Conservation (phyloP, 2,888 invertebrate genomes). For the Dynastes grantii region DNA sequence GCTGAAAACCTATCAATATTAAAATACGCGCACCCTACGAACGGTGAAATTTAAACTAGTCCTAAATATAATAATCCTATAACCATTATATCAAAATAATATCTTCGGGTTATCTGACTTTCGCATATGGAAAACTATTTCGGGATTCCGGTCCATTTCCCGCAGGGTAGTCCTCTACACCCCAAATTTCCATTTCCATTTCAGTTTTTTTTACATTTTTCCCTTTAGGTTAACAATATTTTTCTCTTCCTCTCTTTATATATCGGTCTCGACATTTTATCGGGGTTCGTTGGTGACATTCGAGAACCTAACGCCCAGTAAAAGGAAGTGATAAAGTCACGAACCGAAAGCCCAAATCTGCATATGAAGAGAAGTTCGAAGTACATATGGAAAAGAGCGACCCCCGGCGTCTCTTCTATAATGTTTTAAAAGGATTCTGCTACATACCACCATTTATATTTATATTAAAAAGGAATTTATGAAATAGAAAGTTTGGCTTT, state of each 20-base stretch:
- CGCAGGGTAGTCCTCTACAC: slow-evolving; percentile 32
- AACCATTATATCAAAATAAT: slow-evolving; percentile 22
- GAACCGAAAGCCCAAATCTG: slow-evolving; percentile 37
- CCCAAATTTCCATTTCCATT: slow-evolving; percentile 41
- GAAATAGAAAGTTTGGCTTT: slow-evolving; percentile 4
- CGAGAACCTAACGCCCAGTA: slow-evolving; percentile 43
- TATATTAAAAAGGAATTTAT: background rate
- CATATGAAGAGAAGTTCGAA: slow-evolving; percentile 43
- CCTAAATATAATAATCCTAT: slow-evolving; percentile 12
- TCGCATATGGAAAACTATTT: slow-evolving; percentile 45
- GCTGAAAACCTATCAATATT: background rate
- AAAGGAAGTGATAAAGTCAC: slow-evolving; percentile 47
- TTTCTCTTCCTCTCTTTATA: slow-evolving; percentile 41
- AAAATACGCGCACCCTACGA: background rate
- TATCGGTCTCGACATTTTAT: slow-evolving; percentile 35
- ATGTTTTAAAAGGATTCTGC: slow-evolving; percentile 25
- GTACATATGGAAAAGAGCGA: slow-evolving; percentile 17
- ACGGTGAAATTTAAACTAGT: background rate
- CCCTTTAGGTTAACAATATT: slow-evolving; percentile 47
- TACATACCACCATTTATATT: background rate
- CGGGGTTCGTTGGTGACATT: slow-evolving; percentile 44
- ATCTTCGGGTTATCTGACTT: slow-evolving; percentile 30
- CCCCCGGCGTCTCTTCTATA: slow-evolving; percentile 23
- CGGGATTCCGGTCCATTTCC: slow-evolving; percentile 43
- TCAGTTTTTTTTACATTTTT: slow-evolving; percentile 41